These are phyloP conservation scores for Pantelozetes paolii DNA, from an alignment of 2,888 invertebrate genomes.

Conservation along the genomic window DNA sequence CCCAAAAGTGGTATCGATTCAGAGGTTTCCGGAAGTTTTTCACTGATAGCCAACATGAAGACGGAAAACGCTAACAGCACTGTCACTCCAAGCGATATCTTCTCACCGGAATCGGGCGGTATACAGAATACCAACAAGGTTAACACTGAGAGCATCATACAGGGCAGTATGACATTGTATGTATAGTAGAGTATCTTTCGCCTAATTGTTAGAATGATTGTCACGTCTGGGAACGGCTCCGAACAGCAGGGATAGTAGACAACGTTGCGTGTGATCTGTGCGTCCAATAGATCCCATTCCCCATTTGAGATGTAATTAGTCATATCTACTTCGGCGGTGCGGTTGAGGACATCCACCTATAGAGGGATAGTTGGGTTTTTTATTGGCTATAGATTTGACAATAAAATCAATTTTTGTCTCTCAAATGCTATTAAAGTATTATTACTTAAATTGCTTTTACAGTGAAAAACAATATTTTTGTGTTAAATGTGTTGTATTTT, in stretches of 20 bases:
- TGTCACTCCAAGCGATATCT: conserved; percentile 59
- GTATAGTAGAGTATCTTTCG: conserved; percentile 56
- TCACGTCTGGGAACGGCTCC: conserved; percentile 60
- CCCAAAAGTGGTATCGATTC: conserved; percentile 59
- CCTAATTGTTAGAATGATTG: conserved; percentile 57
- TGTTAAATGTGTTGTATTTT: too few relatives aligned
- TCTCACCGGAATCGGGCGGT: conserved; percentile 59
- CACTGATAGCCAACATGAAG: conserved; percentile 60
- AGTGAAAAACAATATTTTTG: too few relatives aligned
- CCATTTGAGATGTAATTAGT: conserved; percentile 59
- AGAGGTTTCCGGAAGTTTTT: conserved; percentile 60
- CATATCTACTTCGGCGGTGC: conserved; percentile 56
- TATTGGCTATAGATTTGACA: too few relatives aligned
- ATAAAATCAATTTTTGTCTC: too few relatives aligned
- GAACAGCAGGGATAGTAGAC: conserved; percentile 57
- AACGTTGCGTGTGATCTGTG: conserved; percentile 55
- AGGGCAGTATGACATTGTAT: conserved; percentile 60
- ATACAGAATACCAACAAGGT: conserved; percentile 58
- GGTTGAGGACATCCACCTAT: conserved; percentile 50
- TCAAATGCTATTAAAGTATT: too few relatives aligned
- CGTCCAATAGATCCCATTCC: conserved; percentile 59
- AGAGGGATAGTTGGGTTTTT: not conserved
- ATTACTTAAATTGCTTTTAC: too few relatives aligned
- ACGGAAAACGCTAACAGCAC: conserved; percentile 60
- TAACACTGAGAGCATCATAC: conserved; percentile 61